phyloP scores from a whole-genome alignment of 2,113 vertebrate genomes.

The Papio anubis region DNA sequence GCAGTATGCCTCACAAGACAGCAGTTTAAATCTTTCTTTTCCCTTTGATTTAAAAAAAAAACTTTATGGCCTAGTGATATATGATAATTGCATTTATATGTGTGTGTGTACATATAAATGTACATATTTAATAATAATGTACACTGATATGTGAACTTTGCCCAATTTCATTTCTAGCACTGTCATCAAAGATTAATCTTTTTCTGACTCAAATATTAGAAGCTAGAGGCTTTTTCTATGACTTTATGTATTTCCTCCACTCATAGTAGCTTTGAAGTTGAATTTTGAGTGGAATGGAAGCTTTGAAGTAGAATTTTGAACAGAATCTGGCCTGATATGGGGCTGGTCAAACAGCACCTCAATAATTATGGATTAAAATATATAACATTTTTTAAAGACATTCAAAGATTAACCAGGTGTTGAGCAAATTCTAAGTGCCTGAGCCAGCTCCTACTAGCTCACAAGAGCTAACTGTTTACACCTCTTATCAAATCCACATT shows the following conservation, averaged over 20 bases:
- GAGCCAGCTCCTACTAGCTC: not conserved
- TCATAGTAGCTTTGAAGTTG: not conserved
- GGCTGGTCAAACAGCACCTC: not conserved
- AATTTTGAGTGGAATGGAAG: not conserved
- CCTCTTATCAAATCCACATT: not conserved
- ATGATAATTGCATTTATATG: not conserved
- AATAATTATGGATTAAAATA: not conserved
- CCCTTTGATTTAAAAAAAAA: not conserved
- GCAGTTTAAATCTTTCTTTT: conserved; percentile 11
- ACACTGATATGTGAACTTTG: not conserved
- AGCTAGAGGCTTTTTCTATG: not conserved
- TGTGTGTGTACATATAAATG: not conserved
- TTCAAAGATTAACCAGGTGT: not conserved
- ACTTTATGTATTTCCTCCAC: not conserved
- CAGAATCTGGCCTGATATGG: not conserved
- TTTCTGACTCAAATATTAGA: not conserved
- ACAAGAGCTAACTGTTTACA: no score
- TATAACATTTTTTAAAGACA: not conserved
- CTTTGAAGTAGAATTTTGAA: not conserved
- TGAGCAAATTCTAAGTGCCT: not conserved
- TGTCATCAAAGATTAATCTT: not conserved
- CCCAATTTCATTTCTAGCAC: not conserved
- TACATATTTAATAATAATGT: not conserved
- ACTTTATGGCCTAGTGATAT: not conserved
- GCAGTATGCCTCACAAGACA: not conserved